phyloP scores from a whole-genome alignment of 2,797 vertebrate species.

The Lacerta bilineata region DNA sequence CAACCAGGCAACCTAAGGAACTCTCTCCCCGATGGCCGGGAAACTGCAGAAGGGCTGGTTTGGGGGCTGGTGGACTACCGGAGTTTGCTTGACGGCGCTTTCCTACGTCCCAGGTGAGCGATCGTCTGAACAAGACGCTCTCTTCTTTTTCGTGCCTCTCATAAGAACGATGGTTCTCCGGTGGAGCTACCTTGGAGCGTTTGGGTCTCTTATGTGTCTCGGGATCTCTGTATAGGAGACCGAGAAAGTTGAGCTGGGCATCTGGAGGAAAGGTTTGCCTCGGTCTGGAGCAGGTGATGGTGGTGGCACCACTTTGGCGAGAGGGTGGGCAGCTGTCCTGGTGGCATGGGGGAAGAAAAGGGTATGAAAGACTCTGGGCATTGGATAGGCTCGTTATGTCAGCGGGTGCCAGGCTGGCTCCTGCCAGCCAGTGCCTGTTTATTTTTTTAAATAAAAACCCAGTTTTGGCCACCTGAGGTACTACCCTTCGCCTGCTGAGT shows the following conservation, averaged over 20 bases:
- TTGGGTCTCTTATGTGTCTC: not conserved
- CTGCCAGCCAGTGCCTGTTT: not conserved
- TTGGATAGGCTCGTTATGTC: no score
- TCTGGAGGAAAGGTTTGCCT: not conserved
- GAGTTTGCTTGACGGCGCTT: constrained; percentile 74
- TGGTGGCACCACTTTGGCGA: not conserved
- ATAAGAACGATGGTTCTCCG: not conserved
- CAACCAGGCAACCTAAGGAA: constrained; percentile 45
- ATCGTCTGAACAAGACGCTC: not conserved
- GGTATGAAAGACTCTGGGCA: no score
- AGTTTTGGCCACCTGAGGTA: not conserved
- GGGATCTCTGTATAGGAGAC: not conserved
- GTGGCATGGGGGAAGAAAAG: not conserved
- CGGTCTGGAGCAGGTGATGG: not conserved
- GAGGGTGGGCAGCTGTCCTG: not conserved
- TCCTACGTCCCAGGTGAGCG: constrained; percentile 80
- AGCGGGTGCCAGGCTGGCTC: not conserved
- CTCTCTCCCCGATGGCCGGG: constrained; percentile 78
- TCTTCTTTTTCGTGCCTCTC: not conserved
- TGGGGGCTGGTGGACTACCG: constrained; percentile 79
- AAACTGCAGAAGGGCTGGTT: constrained; percentile 71
- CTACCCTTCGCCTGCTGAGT: not conserved
- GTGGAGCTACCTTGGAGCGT: not conserved
- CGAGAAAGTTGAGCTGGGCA: constrained; percentile 10
- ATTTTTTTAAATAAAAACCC: not conserved